Evolutionary conservation across 2,113 vertebrate species (phyloP).

Genomic region (Steatornis caripensis): DNA sequence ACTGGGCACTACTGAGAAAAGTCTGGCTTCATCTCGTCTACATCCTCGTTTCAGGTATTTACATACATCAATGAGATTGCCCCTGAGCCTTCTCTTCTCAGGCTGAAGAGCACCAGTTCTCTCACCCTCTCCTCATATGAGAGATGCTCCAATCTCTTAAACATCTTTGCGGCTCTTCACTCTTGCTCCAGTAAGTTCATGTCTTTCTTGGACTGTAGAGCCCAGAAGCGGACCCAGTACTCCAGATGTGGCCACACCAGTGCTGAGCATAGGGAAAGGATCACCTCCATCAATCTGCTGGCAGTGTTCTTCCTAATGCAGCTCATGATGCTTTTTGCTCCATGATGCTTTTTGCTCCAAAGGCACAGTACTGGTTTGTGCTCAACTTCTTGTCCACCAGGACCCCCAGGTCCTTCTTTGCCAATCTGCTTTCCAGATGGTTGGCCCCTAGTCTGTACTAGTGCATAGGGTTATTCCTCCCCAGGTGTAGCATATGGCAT

Average conservation of each 20-base stretch:
- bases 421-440: neutral
- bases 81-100: neutral
- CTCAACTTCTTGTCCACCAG: neutral
- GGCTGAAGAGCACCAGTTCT: neutral
- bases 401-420: neutral
- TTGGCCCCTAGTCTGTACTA: neutral
- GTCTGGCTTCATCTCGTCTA: neutral
- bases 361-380: neutral
- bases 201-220: neutral
- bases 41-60: neutral
- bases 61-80: neutral
- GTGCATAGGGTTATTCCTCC: neutral
- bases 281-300: neutral
- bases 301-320: neutral
- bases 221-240: neutral
- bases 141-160: neutral
- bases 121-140: neutral
- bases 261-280: neutral
- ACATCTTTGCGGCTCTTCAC: neutral
- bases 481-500: neutral
- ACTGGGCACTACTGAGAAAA: neutral
- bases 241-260: neutral
- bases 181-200: neutral
- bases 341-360: neutral
- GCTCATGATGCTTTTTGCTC: neutral